phyloP scores from a whole-genome alignment of 2,797 vertebrate species.

The Protonibea diacanthus region DNA sequence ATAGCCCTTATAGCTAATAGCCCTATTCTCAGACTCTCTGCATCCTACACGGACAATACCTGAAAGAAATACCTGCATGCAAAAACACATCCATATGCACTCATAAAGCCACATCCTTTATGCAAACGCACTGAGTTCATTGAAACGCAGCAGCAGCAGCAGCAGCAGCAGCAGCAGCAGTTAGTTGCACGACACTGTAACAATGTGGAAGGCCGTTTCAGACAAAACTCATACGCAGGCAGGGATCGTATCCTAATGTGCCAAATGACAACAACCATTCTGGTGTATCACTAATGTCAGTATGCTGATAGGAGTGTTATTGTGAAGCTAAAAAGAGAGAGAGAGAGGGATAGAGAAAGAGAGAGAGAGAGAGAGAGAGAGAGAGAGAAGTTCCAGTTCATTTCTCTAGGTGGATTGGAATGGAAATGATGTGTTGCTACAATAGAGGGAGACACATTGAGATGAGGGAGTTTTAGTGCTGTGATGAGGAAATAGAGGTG shows the following conservation, averaged over 20 bases:
- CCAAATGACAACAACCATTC: slow-evolving; percentile 68
- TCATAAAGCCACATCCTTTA: slow-evolving; percentile 38
- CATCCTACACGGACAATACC: slow-evolving; percentile 26
- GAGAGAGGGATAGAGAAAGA: slow-evolving; percentile 31
- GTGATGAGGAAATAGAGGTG: slow-evolving; percentile 83
- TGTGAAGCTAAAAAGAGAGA: slow-evolving; percentile 63
- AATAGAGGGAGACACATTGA: slow-evolving; percentile 80
- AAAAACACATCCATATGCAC: slow-evolving; percentile 23
- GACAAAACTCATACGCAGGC: slow-evolving; percentile 54
- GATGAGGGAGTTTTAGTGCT: slow-evolving; percentile 82
- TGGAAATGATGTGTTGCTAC: slow-evolving; percentile 82
- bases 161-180: slow-evolving; percentile 30
- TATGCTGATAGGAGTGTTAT: slow-evolving; percentile 72
- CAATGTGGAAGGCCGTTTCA: slow-evolving; percentile 61
- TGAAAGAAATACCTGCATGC: slow-evolving; percentile 10
- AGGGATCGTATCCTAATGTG: slow-evolving; percentile 60
- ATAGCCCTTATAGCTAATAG: slow-evolving; percentile 37
- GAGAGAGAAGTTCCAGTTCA: slow-evolving; percentile 77
- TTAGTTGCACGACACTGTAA: slow-evolving; percentile 46
- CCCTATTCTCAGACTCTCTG: slow-evolving; percentile 35
- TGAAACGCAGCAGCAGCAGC: slow-evolving; percentile 41
- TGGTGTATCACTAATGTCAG: slow-evolving; percentile 71
- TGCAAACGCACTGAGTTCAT: slow-evolving; percentile 36
- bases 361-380: slow-evolving; percentile 35
- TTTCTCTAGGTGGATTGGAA: slow-evolving; percentile 84